Evolutionary conservation across 2,113 vertebrate species (phyloP), one percentile per base, ranked within the genome.

Genomic region (Telmatochromis brichardi): DNA sequence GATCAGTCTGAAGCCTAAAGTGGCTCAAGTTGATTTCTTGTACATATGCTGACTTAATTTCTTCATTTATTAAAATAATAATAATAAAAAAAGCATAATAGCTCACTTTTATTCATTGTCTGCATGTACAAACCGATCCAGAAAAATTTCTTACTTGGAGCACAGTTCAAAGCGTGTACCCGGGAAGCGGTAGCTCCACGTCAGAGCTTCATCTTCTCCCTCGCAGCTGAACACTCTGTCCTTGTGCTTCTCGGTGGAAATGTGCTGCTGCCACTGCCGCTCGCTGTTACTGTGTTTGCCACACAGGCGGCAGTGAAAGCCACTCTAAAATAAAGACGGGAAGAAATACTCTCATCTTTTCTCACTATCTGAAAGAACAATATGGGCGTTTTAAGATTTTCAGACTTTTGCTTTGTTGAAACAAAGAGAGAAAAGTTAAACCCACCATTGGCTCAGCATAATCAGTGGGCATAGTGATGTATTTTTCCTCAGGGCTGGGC

Each of bases 191-290:
- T 97, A 97, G 87, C 87, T 97, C 98, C 98, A 99, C 88, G 95
- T 96, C 55, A 96, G 97, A 84, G 97, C 95, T 33, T 97, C 97
- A 33, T 99, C 98, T 0, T 98, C 97, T 10, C 97, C 96, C 5
- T 98, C 98, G 1, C 97, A 98, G 23, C 97, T 98, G 95, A 99
- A 98, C 86, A 99, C 97, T 54, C 98, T 96, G 90, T 99, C 98
- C 92, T 99, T 99, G 96, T 99, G 99, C 86, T 98, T 99, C 95
- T 98, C 97, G 0, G 98, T 96, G 87, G 97, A 97, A 95, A 99
- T 97, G 94, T 99, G 99, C 94, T 97, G 97, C 94, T 98, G 97
- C 99, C 99, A 99, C 94, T 99, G 99, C 28, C 98, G 98, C 95
- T 98, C 97, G 47, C 99, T 97, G 96, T 99, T 99, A 93, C 98